Conservation (phyloP, 2,888 invertebrate species). For the Perizoma flavofasciatum region DNA sequence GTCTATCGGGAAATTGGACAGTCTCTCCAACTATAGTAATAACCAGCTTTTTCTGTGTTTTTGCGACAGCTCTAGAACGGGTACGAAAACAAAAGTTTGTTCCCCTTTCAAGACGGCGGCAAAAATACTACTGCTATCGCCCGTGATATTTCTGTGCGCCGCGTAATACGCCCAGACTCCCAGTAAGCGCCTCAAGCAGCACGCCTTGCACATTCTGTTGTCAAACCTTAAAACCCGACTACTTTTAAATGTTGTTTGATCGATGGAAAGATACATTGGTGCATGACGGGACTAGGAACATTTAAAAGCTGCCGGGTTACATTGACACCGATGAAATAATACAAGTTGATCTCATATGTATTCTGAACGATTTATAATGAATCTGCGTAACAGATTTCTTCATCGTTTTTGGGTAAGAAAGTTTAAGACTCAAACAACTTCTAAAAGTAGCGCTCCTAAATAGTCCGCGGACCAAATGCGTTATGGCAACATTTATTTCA, state of each 20-base stretch:
- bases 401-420: not conserved
- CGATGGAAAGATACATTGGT: not conserved
- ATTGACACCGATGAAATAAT: not conserved
- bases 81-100: slow-evolving; percentile 87
- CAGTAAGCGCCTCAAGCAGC: slow-evolving; percentile 74
- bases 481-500: slow-evolving; percentile 44
- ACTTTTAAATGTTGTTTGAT: slow-evolving; percentile 43
- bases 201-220: slow-evolving; percentile 66
- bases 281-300: slow-evolving; percentile 17
- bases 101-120: slow-evolving; percentile 90
- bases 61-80: slow-evolving; percentile 83
- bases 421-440: slow-evolving; percentile 29
- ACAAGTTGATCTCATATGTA: no score
- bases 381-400: no score
- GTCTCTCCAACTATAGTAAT: slow-evolving; percentile 32
- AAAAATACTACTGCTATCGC: slow-evolving; percentile 89
- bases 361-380: no score
- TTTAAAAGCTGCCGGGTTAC: not conserved
- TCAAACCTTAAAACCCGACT: slow-evolving; percentile 43
- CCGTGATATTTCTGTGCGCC: slow-evolving; percentile 90
- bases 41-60: slow-evolving; percentile 69
- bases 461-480: slow-evolving; percentile 49
- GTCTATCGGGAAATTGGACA: slow-evolving; percentile 27
- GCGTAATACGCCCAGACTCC: slow-evolving; percentile 76
- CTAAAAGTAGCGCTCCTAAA: slow-evolving; percentile 28